Evolutionary conservation across 2,797 vertebrate species (phyloP).

Genomic region (Channa striata): DNA sequence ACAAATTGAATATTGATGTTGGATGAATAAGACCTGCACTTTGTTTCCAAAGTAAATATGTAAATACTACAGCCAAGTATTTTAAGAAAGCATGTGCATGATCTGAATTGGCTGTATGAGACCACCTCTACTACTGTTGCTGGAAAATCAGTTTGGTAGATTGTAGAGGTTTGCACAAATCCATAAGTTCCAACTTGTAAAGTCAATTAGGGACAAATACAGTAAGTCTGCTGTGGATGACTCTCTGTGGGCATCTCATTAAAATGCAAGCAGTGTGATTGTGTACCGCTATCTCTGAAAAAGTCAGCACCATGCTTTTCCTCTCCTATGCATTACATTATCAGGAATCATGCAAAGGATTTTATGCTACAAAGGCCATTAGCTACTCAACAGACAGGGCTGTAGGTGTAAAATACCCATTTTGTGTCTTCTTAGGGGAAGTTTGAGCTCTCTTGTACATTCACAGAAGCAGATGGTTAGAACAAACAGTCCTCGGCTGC

Average conservation of each 20-base stretch:
- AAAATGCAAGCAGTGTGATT: slow-evolving; percentile 60
- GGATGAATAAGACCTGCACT: neutral
- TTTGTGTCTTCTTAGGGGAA: slow-evolving; percentile 1
- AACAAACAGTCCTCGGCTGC: neutral
- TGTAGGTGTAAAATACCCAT: neutral
- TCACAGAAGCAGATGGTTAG: neutral
- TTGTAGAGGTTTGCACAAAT: slow-evolving; percentile 39
- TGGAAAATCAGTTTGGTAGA: slow-evolving; percentile 24
- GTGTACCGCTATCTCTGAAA: slow-evolving; percentile 33
- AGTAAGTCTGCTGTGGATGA: slow-evolving; percentile 18
- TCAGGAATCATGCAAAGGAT: slow-evolving; percentile 24
- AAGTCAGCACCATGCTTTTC: neutral
- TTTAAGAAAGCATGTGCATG: slow-evolving; percentile 2
- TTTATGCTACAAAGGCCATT: neutral
- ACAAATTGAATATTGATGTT: slow-evolving; percentile 28
- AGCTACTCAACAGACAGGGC: neutral
- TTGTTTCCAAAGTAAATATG: slow-evolving; percentile 4
- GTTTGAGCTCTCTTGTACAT: neutral
- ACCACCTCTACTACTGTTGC: slow-evolving; percentile 6
- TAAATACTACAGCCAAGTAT: neutral
- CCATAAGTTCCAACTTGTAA: slow-evolving; percentile 44
- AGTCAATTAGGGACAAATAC: slow-evolving; percentile 55
- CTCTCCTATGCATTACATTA: slow-evolving; percentile 18
- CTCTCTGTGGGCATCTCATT: slow-evolving; percentile 48
- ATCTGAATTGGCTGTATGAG: neutral